Evolutionary conservation across 2,797 vertebrate genomes (phyloP).

Genomic region (Anas bahamensis): DNA sequence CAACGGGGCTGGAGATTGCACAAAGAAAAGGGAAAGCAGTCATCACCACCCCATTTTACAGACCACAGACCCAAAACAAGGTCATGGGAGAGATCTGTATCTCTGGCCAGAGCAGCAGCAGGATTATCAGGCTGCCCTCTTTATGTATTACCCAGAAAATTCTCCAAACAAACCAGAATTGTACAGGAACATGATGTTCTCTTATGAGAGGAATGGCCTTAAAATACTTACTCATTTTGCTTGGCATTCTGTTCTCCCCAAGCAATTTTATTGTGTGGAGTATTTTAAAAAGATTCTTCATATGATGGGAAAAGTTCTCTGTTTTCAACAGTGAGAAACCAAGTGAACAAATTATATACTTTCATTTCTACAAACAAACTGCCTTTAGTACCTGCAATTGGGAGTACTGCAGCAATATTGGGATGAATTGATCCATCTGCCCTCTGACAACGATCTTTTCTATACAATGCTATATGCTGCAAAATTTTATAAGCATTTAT

Average conservation of each 20-base stretch:
- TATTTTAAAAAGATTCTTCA: conserved; percentile 26
- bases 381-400: not conserved
- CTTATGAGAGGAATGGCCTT: not conserved
- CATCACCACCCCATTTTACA: not conserved
- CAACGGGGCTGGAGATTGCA: not conserved
- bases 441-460: not conserved
- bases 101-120: not conserved
- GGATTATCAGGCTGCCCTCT: not conserved
- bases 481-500: not conserved
- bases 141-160: not conserved
- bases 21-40: too few relatives aligned
- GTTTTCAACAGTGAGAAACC: not conserved
- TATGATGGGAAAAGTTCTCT: not conserved
- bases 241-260: not conserved
- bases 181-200: not conserved
- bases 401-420: not conserved
- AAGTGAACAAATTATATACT: not conserved
- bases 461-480: not conserved
- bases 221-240: not conserved
- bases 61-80: not conserved
- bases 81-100: not conserved
- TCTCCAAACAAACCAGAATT: not conserved
- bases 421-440: not conserved
- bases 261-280: not conserved
- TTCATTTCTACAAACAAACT: not conserved